Base-by-base conservation (phyloP, 2,113 vertebrate species). In the Chamaea fasciata region DNA sequence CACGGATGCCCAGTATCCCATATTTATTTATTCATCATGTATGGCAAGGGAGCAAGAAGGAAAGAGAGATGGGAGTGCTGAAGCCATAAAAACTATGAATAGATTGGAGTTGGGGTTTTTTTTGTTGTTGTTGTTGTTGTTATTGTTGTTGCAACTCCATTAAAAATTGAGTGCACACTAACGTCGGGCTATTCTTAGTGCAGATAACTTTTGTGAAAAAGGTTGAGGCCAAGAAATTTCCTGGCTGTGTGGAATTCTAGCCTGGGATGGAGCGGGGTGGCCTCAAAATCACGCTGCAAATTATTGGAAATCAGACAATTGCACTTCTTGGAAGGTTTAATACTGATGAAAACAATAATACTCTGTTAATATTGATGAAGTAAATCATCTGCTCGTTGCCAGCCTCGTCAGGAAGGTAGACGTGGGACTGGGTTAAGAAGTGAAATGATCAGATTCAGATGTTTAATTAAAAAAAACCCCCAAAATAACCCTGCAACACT, bases 151-250 rank as follows among this genome's bases (percentile, higher is more conserved):
- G 15, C 73, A 95, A 94, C 77, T 88, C 88, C 96, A 97, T 95
- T 96, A 97, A 97, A 98, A 98, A 96, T 83, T 75, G 86, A 97
- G 71, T 60, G 86, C 59, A 6, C 16, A 11, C 8, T 94, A 92
- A 95, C 82, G 79, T 23, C 80, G 71, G 92, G 92, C 95, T 96
- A 89, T 97, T 96, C 90, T 97, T 93, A 94, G 91, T 15, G 56
- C 92, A 68, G 67, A 76, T 59, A 96, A 97, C 83, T 95, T 96
- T 84, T 96, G 4, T 96, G 10, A 39, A 77, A 90, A 97, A 96
- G 90, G 86, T 95, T 93, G 74, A 90, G 41, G 76, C 94, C 91
- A 81, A 88, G 91, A 88, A 87, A 84, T 37, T 89, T 81, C 41
- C 53, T 92, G 2, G 2, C 62, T 94, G 19, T 35, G 73, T 18